Evolutionary conservation across 2,113 vertebrate genomes (phyloP), one percentile per base, ranked within the genome.

Genomic region (Carassius carassius): DNA sequence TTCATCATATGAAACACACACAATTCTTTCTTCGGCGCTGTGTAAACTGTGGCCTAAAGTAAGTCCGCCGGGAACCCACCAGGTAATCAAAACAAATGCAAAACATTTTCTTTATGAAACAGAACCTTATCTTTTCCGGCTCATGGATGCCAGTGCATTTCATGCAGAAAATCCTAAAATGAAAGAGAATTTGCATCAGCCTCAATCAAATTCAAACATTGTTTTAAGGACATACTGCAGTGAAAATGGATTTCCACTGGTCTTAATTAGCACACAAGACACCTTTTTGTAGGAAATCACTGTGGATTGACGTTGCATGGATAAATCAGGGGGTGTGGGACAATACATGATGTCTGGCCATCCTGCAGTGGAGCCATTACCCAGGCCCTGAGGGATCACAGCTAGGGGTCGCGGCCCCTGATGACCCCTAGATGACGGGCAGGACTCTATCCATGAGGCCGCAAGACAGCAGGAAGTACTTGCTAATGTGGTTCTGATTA

Each of bases 401-500:
- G 67, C 47, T 54, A 44, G 56, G 16, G 86, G 44, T 74, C 82
- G 37, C 23, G 58, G 16, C 60, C 69, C 29, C 51, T 69, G 32
- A n/a, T 47, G 73, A 62, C 72, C 72, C 47, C 10, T 62, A 9
- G 35, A 69, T 72, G 65, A 79, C 41, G 49, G 69, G 35, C 35
- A 44, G 65, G 49, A 58, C 21, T 78, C 7, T 76, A 29, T 47
- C 37, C 60, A 65, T 25, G 35, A 47, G 77, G 21, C 37, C 17
- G 7, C 25, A 51, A 80, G 74, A 86, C 81, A 83, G 81, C 79
- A 83, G 85, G 85, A 86, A 86, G 81, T 79, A 32, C 41, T 49
- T 37, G 74, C 77, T 86, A 86, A 86, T 83, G 32, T 79, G 75
- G 81, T 73, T 78, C 75, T 86, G 85, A 86, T 79, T 86, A 82